Conservation (phyloP, 1,140 invertebrate species). For the Sogatella furcifera region DNA sequence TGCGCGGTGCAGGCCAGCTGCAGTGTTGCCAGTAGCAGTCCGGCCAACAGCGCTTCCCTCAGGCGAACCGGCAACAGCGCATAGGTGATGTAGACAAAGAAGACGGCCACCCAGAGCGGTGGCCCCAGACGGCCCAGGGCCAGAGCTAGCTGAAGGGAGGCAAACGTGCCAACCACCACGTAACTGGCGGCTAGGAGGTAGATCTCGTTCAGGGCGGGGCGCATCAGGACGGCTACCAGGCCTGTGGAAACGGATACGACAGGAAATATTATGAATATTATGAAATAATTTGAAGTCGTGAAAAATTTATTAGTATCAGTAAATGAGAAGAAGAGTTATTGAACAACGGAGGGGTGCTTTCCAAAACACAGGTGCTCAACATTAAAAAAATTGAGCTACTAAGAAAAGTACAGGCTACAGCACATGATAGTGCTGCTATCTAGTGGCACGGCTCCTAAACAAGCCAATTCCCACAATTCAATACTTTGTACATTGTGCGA, state of each 20-base stretch:
- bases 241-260: constrained; percentile 39
- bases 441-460: too few relatives aligned
- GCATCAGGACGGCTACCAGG: constrained; percentile 59
- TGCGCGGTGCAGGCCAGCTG: constrained; percentile 41
- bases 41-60: constrained; percentile 63
- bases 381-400: too few relatives aligned
- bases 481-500: too few relatives aligned
- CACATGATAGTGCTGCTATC: too few relatives aligned
- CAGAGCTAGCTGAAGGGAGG: constrained; percentile 48
- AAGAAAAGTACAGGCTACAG: too few relatives aligned
- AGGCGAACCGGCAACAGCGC: constrained; percentile 74
- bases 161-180: constrained; percentile 59
- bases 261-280: too few relatives aligned
- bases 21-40: constrained; percentile 50
- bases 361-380: too few relatives aligned
- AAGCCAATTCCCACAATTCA: too few relatives aligned
- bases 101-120: constrained; percentile 33
- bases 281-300: too few relatives aligned
- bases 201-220: constrained; percentile 77
- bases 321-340: too few relatives aligned
- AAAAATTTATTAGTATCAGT: too few relatives aligned
- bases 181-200: constrained; percentile 74
- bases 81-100: constrained; percentile 82
- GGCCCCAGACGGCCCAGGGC: constrained; percentile 33
- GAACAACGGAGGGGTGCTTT: too few relatives aligned